Conservation (phyloP, 2,888 invertebrate genomes). For the Rhagonycha fulva region DNA sequence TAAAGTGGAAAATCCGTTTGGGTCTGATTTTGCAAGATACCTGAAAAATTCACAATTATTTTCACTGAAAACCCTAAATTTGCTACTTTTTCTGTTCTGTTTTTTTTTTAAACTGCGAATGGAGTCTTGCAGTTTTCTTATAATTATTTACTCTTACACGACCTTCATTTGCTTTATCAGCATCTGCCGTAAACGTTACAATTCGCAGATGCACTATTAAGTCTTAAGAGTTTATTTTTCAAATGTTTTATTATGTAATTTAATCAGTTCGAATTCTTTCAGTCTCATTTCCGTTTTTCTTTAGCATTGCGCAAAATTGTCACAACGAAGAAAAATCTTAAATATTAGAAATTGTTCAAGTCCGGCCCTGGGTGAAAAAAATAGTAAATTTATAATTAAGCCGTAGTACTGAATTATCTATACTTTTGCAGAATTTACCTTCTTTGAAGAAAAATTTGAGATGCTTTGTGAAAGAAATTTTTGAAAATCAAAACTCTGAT, state of each 20-base stretch:
- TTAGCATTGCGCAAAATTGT: neutral
- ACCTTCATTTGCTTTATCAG: neutral
- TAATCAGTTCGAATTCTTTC: neutral
- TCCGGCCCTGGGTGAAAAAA: neutral
- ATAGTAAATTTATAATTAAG: no score
- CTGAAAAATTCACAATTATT: no score
- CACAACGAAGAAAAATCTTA: neutral
- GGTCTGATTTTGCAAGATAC: no score
- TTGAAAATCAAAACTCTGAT: neutral
- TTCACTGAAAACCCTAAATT: no score
- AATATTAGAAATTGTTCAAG: neutral
- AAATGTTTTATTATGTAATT: neutral
- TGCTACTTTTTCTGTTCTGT: no score
- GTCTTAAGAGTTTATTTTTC: neutral
- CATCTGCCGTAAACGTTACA: neutral
- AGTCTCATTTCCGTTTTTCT: neutral
- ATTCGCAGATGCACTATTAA: neutral
- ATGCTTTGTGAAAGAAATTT: no score
- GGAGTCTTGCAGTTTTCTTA: neutral
- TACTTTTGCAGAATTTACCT: no score
- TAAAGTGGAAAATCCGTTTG: no score
- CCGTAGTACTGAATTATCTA: no score
- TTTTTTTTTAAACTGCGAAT: neutral
- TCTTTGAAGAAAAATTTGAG: no score
- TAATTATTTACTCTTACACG: neutral